Conservation (phyloP, 2,888 invertebrate genomes). For the Hipparchia sbordonii region DNA sequence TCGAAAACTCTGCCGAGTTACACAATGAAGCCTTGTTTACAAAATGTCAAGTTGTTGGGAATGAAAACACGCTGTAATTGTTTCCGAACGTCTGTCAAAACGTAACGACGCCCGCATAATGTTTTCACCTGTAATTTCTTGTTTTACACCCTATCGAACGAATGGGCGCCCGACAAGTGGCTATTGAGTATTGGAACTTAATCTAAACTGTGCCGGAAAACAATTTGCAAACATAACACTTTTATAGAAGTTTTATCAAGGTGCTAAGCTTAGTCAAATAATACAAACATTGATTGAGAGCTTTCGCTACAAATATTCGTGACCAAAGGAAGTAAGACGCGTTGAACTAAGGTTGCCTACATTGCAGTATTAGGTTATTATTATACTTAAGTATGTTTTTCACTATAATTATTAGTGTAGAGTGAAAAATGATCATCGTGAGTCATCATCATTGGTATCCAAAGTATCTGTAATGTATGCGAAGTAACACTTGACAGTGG, state of each 20-base stretch:
- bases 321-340: constrained; percentile 41
- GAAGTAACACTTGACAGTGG: too few relatives aligned
- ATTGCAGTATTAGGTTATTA: too few relatives aligned
- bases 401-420: too few relatives aligned
- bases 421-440: too few relatives aligned
- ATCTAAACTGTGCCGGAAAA: constrained; percentile 77
- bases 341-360: background rate
- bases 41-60: constrained; percentile 46
- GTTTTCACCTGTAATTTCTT: constrained; percentile 50
- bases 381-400: too few relatives aligned
- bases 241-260: constrained; percentile 68
- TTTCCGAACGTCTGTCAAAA: constrained; percentile 61
- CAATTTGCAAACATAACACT: constrained; percentile 64
- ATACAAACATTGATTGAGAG: constrained; percentile 59
- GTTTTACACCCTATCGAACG: constrained; percentile 51
- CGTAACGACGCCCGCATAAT: constrained; percentile 42
- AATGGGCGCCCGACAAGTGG: constrained; percentile 44
- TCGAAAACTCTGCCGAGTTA: constrained; percentile 40
- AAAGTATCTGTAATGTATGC: too few relatives aligned
- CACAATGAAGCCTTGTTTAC: constrained; percentile 58
- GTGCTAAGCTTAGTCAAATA: constrained; percentile 48
- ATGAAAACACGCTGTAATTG: constrained; percentile 54
- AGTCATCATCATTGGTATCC: too few relatives aligned
- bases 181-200: constrained; percentile 74
- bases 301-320: constrained; percentile 41